These are phyloP conservation scores for Aleiodes testaceus DNA, from an alignment of 2,888 invertebrate genomes.

Conservation along the genomic window DNA sequence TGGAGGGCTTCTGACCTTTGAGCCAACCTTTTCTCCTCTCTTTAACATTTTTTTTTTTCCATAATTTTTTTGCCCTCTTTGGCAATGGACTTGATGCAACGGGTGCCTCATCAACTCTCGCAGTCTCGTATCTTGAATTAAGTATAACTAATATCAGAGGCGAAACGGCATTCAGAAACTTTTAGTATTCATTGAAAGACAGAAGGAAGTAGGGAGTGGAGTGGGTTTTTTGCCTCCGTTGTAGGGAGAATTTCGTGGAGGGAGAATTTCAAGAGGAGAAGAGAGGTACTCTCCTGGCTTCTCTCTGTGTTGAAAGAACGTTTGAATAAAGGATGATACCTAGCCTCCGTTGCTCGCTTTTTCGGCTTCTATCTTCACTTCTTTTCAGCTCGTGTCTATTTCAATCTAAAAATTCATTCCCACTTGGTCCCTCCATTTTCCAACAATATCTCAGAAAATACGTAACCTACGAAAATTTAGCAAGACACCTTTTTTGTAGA, in stretches of 20 bases:
- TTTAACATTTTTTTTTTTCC: slow-evolving; percentile 43
- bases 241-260: slow-evolving; percentile 15
- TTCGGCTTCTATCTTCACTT: slow-evolving; percentile 50
- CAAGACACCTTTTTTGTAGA: too few relatives aligned
- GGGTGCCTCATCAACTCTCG: slow-evolving; percentile 57
- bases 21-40: slow-evolving; percentile 40
- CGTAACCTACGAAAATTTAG: too few relatives aligned
- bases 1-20: slow-evolving; percentile 39
- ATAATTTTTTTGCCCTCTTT: slow-evolving; percentile 2
- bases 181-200: slow-evolving; percentile 71
- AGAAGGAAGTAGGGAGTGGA: slow-evolving; percentile 44
- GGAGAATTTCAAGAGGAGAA: slow-evolving; percentile 29
- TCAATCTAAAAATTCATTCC: too few relatives aligned
- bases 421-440: too few relatives aligned
- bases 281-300: slow-evolving; percentile 29
- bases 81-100: slow-evolving; percentile 42
- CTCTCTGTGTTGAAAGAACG: slow-evolving; percentile 56
- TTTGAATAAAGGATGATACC: slow-evolving; percentile 61
- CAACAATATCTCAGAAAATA: too few relatives aligned
- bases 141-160: slow-evolving; percentile 70
- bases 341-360: slow-evolving; percentile 52
- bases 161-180: slow-evolving; percentile 66
- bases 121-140: slow-evolving; percentile 68
- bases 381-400: too few relatives aligned
- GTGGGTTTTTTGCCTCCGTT: slow-evolving; percentile 15